phyloP scores from a whole-genome alignment of 1,140 invertebrate species.

The Rhopalosiphum maidis region DNA sequence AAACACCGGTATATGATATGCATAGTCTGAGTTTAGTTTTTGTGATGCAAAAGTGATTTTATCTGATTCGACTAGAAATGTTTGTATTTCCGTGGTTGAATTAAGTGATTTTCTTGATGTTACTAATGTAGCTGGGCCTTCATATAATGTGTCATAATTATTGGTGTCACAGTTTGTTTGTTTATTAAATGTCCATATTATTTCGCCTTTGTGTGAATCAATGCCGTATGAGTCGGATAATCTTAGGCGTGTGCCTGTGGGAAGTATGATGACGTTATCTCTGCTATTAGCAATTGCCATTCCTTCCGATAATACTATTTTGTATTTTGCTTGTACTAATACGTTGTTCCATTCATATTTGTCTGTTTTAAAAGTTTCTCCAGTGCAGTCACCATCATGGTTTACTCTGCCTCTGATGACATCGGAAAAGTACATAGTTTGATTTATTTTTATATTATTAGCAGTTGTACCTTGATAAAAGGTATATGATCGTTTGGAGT shows the following conservation, averaged over 20 bases:
- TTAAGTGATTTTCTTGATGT: neutral
- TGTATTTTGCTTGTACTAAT: constrained; percentile 17
- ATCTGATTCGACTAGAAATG: neutral
- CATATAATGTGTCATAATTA: neutral
- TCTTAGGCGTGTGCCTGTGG: neutral
- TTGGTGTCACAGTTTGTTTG: neutral
- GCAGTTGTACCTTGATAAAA: neutral
- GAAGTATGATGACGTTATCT: neutral
- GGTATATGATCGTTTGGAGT: neutral
- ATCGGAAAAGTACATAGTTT: neutral
- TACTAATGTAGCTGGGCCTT: neutral
- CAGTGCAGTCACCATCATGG: neutral
- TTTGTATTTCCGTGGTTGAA: neutral
- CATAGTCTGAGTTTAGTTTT: too few species aligned
- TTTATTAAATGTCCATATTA: neutral
- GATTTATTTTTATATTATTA: neutral
- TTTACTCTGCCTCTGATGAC: neutral
- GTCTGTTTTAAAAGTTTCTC: neutral
- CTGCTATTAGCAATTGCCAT: neutral
- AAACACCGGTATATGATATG: neutral
- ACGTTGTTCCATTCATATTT: neutral
- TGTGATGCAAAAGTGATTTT: neutral
- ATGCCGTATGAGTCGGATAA: neutral
- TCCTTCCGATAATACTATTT: neutral
- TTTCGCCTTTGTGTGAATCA: neutral